Conservation (phyloP, 2,888 invertebrate genomes). For the Sipunculus nudus region DNA sequence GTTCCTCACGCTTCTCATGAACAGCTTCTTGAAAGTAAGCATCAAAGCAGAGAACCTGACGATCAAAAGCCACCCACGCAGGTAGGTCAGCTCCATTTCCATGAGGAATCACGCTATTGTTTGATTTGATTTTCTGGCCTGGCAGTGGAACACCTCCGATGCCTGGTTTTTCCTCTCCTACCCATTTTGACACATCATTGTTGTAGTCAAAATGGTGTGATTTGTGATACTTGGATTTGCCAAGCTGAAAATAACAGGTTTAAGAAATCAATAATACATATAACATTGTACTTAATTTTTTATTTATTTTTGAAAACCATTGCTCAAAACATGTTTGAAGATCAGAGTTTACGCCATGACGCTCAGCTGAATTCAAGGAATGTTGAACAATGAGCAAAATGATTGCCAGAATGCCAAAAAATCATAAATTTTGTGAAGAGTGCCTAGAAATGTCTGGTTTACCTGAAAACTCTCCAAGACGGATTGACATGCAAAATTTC, state of each 20-base stretch:
- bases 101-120: constrained; percentile 79
- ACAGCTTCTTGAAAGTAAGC: constrained; percentile 83
- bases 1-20: constrained; percentile 76
- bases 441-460: no score
- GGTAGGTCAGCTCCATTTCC: constrained; percentile 81
- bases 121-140: constrained; percentile 69
- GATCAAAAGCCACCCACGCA: constrained; percentile 87
- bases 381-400: no score
- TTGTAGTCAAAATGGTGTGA: constrained; percentile 73
- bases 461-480: no score
- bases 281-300: not conserved
- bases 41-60: constrained; percentile 82
- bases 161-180: constrained; percentile 74
- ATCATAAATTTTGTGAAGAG: no score
- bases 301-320: not conserved
- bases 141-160: constrained; percentile 72
- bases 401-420: no score
- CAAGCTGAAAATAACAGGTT: constrained; percentile 68
- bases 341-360: not conserved
- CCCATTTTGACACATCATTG: constrained; percentile 66
- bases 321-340: not conserved
- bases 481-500: no score
- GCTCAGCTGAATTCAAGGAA: no score
- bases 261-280: constrained; percentile 1
- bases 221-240: constrained; percentile 74